Evolutionary conservation across 2,113 vertebrate genomes (phyloP), one percentile per base, ranked within the genome.

Genomic region (Sebastes fasciatus): DNA sequence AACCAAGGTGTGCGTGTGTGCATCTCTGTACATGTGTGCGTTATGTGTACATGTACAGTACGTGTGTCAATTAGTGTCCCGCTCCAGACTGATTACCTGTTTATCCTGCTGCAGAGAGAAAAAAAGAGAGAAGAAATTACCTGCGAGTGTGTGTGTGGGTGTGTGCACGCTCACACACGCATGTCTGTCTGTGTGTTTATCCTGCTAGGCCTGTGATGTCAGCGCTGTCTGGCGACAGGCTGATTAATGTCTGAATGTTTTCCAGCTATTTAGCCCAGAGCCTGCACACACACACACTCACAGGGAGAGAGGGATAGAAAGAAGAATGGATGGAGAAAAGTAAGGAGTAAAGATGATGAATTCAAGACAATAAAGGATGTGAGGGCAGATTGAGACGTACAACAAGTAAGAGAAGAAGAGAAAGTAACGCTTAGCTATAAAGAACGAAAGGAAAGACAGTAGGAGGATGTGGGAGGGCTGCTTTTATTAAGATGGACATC

Each of bases 161-260:
- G 72, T 17, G 46, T 8, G 60, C 23, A 6, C 26, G 2, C 51
- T 48, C 8, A 2, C n/a, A 51, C 61, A 23, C 9, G 5, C 26
- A 14, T 60, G 75, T 74, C 69, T 67, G 80, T 67, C 54, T 66
- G 74, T 77, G 86, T 77, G 85, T 94, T 95, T 95, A 91, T 91
- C 78, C 90, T 82, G 67, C 51, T 42, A 17, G 68, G 69, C 68
- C 84, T 91, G 89, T 94, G 93, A 95, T 93, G 94, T 95, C 95
- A 95, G 86, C 60, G 45, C 79, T 73, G 91, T 95, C 95, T 95
- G 90, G 85, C 92, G 90, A 79, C 90, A 69, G 83, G 86, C 86
- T 95, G 93, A 94, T 95, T 95, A 94, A 93, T 95, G 94, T 89
- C 90, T 94, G 93, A 91, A 91, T 90, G 81, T 83, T 93, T 90